Conservation (phyloP, 2,113 vertebrate species). For the Gallinago media region DNA sequence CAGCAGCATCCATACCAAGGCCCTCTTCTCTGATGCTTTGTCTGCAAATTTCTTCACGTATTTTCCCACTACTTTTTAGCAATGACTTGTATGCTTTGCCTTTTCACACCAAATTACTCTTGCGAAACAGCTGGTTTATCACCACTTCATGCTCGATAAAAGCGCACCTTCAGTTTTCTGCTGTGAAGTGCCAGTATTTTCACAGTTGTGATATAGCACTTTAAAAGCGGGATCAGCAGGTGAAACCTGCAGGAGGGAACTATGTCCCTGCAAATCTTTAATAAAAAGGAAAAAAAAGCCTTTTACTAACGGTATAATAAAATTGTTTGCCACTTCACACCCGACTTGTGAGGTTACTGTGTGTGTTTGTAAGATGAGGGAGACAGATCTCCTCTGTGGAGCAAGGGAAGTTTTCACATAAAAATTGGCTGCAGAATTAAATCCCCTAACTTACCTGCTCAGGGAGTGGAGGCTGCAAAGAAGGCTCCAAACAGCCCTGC, state of each 20-base stretch:
- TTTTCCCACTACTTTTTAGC: not conserved
- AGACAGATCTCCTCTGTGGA: not conserved
- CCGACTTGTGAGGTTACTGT: not conserved
- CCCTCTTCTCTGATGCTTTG: not conserved
- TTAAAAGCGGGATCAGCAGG: not conserved
- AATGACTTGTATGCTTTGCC: not conserved
- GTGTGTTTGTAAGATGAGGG: not conserved
- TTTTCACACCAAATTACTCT: not conserved
- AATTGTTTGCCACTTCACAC: not conserved
- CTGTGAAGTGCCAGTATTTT: not conserved
- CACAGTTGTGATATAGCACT: not conserved
- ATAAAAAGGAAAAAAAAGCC: not conserved
- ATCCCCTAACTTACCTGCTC: not conserved
- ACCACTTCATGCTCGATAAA: not conserved
- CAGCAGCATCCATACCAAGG: conserved; percentile 2
- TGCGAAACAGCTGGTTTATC: not conserved
- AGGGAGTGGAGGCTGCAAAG: not conserved
- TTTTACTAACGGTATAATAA: conserved; percentile 15
- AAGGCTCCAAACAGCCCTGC: not conserved
- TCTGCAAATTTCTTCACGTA: not conserved
- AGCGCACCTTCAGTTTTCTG: not conserved
- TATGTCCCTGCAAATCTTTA: not conserved
- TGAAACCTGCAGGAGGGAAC: not conserved
- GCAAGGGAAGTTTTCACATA: not conserved
- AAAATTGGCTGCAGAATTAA: not conserved